Evolutionary conservation across 2,888 invertebrate genomes (phyloP).

Genomic region (Metallyticus violacea): DNA sequence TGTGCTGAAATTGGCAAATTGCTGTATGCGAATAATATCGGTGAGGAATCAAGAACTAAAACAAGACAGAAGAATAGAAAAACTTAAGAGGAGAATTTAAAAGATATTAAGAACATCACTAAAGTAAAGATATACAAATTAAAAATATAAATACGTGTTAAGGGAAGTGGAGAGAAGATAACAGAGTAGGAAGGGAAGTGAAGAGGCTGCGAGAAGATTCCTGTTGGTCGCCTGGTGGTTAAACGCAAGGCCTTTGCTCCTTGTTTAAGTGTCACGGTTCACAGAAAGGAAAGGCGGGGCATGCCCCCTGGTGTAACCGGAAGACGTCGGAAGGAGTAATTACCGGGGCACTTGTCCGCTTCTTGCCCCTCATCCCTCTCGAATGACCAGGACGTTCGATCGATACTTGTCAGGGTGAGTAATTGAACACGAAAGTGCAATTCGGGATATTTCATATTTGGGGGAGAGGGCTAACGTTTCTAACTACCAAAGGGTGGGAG

Average conservation of each 20-base stretch:
- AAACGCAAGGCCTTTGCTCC: background rate
- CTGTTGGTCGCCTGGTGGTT: background rate
- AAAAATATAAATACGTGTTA: too few species aligned
- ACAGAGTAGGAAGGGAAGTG: background rate
- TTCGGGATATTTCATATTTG: conserved; percentile 34
- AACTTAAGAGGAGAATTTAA: too few species aligned
- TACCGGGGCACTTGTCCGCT: background rate
- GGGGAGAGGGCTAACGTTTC: conserved; percentile 22
- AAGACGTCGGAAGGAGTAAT: background rate
- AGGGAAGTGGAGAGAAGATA: background rate
- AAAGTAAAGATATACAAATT: too few species aligned
- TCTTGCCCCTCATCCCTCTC: background rate
- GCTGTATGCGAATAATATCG: too few species aligned
- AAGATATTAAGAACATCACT: too few species aligned
- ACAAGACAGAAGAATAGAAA: too few species aligned
- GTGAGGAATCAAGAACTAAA: too few species aligned
- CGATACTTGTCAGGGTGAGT: conserved; percentile 33
- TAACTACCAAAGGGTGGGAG: conserved; percentile 11
- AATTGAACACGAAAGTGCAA: conserved; percentile 34
- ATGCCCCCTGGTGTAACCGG: background rate
- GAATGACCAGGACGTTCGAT: conserved; percentile 26
- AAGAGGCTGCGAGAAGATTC: background rate
- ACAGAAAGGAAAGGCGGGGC: background rate
- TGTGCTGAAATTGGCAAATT: too few species aligned
- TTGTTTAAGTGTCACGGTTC: background rate